These are phyloP conservation scores for Nymphicus hollandicus DNA, from an alignment of 2,113 vertebrate species.

Conservation along the genomic window DNA sequence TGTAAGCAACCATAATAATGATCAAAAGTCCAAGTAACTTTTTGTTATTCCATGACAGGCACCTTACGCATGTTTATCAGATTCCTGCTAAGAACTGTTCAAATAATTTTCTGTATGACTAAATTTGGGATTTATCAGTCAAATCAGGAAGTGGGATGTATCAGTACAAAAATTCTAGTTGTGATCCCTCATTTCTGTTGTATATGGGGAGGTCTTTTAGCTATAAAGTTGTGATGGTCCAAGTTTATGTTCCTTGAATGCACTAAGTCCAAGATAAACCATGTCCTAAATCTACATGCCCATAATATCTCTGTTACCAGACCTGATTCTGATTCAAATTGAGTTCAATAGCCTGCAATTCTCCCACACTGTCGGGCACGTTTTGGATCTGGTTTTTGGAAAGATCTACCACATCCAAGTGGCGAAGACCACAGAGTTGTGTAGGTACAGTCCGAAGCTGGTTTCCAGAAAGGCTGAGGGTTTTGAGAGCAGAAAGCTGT, in stretches of 20 bases:
- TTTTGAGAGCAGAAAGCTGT: constrained; percentile 87
- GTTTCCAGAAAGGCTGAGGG: constrained; percentile 89
- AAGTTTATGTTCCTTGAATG: background rate
- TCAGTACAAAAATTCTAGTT: background rate
- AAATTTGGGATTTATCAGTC: background rate
- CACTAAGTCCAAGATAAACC: background rate
- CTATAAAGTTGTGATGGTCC: background rate
- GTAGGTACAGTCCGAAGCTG: constrained; percentile 83
- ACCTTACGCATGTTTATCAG: background rate
- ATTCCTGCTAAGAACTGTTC: background rate
- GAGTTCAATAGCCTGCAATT: constrained; percentile 93
- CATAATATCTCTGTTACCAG: background rate
- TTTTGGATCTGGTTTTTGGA: constrained; percentile 90
- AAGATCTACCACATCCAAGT: constrained; percentile 92
- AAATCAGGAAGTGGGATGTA: background rate
- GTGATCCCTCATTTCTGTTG: background rate
- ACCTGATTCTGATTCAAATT: constrained; percentile 99
- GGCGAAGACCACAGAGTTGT: constrained; percentile 83
- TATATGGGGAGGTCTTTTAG: background rate
- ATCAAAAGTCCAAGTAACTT: background rate
- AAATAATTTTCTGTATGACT: background rate
- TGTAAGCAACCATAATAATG: background rate
- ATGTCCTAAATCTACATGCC: background rate
- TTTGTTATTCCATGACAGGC: background rate
- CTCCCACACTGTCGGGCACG: constrained; percentile 82